phyloP scores from a whole-genome alignment of 2,797 vertebrate species.

The Cossypha polioptera region DNA sequence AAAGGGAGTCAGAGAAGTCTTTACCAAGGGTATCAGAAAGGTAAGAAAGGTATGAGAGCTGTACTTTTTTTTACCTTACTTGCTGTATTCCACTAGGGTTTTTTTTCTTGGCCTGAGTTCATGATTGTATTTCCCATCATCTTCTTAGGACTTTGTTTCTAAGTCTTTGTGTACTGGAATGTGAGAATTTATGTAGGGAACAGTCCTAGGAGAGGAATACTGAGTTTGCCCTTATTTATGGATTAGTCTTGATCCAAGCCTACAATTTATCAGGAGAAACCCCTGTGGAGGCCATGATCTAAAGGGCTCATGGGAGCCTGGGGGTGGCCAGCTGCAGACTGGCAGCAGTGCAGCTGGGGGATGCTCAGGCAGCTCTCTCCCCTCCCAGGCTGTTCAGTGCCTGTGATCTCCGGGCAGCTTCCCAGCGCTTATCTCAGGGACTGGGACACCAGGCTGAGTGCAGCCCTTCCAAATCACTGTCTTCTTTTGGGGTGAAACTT shows the following conservation, averaged over 20 bases:
- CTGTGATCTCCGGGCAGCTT: not conserved
- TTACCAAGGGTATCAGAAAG: not conserved
- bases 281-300: fast-evolving
- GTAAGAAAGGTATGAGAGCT: not conserved
- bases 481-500: not conserved
- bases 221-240: not conserved
- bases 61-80: not conserved
- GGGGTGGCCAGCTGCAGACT: not conserved
- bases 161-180: not conserved
- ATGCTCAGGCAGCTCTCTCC: not conserved
- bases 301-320: not conserved
- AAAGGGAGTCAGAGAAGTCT: not conserved
- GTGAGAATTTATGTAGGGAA: not conserved
- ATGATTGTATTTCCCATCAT: not conserved
- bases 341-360: not conserved
- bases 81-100: not conserved
- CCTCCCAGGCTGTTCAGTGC: not conserved
- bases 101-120: not conserved
- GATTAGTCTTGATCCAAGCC: not conserved
- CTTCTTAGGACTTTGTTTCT: not conserved
- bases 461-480: not conserved
- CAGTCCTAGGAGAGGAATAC: not conserved
- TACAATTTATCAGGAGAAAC: not conserved
- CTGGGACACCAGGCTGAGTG: not conserved
- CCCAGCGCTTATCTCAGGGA: not conserved